Conservation (phyloP, 2,888 invertebrate species). For the Mamestra brassicae region DNA sequence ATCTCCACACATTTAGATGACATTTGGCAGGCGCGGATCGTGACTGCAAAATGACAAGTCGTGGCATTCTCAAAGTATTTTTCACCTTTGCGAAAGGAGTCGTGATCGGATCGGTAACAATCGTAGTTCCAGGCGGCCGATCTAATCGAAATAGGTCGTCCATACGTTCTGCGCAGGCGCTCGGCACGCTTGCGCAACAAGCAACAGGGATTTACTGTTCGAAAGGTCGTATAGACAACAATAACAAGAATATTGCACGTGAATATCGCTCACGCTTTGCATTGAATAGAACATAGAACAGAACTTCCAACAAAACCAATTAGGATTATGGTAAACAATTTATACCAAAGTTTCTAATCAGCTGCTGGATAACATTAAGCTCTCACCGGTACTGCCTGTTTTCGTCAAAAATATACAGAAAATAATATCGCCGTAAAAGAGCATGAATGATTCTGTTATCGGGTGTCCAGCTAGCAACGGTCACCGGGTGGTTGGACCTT, state of each 20-base stretch:
- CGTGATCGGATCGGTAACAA: constrained; percentile 89
- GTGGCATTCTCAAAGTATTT: constrained; percentile 90
- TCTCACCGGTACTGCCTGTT: neutral
- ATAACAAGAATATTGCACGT: constrained; percentile 62
- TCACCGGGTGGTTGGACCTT: constrained; percentile 62
- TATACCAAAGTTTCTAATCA: constrained; percentile 20
- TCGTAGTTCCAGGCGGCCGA: constrained; percentile 79
- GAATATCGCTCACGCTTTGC: constrained; percentile 65
- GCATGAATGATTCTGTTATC: constrained; percentile 16
- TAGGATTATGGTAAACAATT: constrained; percentile 49
- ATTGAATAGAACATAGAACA: constrained; percentile 59
- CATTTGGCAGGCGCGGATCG: constrained; percentile 83
- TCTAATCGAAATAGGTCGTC: constrained; percentile 85
- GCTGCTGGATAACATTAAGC: neutral
- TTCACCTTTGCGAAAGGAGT: constrained; percentile 89
- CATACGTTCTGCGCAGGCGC: constrained; percentile 68
- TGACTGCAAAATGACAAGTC: constrained; percentile 89
- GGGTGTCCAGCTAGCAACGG: constrained; percentile 30
- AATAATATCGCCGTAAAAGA: neutral
- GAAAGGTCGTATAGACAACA: constrained; percentile 66
- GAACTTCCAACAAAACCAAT: constrained; percentile 42
- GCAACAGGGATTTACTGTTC: constrained; percentile 63
- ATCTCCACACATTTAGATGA: constrained; percentile 77
- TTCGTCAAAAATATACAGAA: neutral
- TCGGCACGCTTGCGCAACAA: constrained; percentile 75